Base-by-base conservation (phyloP, 2,113 vertebrate genomes). In the Oriolus oriolus region DNA sequence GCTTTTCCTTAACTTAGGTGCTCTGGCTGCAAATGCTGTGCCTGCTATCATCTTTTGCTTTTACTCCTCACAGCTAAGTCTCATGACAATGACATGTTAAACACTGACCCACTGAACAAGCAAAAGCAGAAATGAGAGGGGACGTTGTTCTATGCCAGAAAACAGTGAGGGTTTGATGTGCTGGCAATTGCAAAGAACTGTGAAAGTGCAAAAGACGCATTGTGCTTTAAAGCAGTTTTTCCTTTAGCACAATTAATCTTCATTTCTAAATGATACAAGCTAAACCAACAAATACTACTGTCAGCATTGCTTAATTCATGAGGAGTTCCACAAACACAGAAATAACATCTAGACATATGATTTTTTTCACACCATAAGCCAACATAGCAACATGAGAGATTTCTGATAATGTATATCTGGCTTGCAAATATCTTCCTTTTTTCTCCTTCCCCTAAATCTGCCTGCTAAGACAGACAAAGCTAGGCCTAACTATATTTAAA, bases 81-180 rank as follows among this genome's bases (percentile, higher is more conserved):
- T 64, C 24, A 26, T 57, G 66, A 13, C 31, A 82, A 19, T 60
- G 26, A 19, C 56, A 41, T 31, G 42, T 83, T 94, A 88, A 88
- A 74, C 42, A 73, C 4, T 85, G 64, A 75, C 65, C 33, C 6
- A 3, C 33, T 81, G 66, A 94, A 74, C 28, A 83, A 85, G n/a
- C n/a, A 37, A 44, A 83, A 77, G 27, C 66, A 90, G 54, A 82
- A 93, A 39, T 49, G 9, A 86, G 54, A 47, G 54, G 70, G 10
- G 54, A 33, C 0, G 0, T 27, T 7, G 4, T 28, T 77, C 10
- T 6, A 0, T 77, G 76, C 13, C 77, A 60, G 37, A 9, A 83
- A 89, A 61, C 22, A 61, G 31, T 16, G 28, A 57, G 31, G 33
- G 12, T 77, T 90, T 61, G 45, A 53, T 64, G 42, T n/a, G n/a